Base-by-base conservation (phyloP, 2,113 vertebrate species). In the Pachycephala philippinensis region DNA sequence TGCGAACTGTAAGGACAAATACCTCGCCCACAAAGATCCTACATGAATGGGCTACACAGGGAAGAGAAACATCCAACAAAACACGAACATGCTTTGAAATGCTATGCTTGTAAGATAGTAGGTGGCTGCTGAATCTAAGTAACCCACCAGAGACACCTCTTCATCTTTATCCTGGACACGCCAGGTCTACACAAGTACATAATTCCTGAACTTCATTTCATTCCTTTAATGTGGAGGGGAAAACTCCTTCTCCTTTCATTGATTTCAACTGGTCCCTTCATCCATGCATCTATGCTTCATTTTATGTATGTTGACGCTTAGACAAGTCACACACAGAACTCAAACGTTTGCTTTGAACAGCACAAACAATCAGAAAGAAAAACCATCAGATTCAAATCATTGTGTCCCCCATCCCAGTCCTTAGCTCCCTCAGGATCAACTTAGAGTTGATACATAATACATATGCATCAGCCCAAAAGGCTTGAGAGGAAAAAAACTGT, bases 391-490 rank as follows among this genome's bases (percentile, higher is more conserved):
- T 84, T 92, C 59, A 84, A 93, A 71, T 40, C 37, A 35, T 40
- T 71, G 39, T 12, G 20, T 54, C 75, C 56, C 24, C 44, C 57
- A 88, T 16, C 17, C 57, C 74, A 40, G 33, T 27, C 60, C 68
- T 78, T n/a, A 79, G 77, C 68, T 92, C 85, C 61, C 92, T 64
- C 26, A 31, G 71, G 79, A 93, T 91, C 86, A 88, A 47, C 79
- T 93, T n/a, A n/a, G 50, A 82, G 49, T 63, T 90, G 82, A 96
- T 93, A 91, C 77, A 90, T 91, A 88, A 97, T 96, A 86, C 84
- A 96, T 95, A 88, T 39, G 74, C 84, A 85, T 91, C 82, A 93
- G 84, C 42, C 70, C 87, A 75, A 93, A 94, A 84, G 31, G 72
- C 45, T 61, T 31, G 61, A 77, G 54, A 90, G 63, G 49, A 59